These are phyloP conservation scores for Semaprochilodus insignis DNA, from an alignment of 2,797 vertebrate genomes.

Conservation along the genomic window DNA sequence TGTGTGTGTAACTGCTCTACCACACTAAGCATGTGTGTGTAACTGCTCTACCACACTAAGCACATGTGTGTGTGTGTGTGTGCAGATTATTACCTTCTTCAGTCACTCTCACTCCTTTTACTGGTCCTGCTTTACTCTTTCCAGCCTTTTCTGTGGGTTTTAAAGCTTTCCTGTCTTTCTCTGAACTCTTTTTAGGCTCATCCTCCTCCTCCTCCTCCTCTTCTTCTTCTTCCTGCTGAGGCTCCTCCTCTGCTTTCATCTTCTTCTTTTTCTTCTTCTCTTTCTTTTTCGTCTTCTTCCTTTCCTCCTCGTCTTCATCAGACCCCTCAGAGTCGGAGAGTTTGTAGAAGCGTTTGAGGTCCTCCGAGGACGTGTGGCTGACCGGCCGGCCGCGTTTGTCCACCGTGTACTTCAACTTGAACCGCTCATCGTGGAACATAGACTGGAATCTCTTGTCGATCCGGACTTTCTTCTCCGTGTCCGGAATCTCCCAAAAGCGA, in stretches of 20 bases:
- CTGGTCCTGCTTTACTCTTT: neutral
- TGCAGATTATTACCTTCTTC: slow-evolving; percentile 62
- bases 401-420: slow-evolving; percentile 89
- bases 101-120: slow-evolving; percentile 44
- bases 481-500: slow-evolving; percentile 97
- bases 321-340: slow-evolving; percentile 86
- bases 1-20: too few relatives aligned
- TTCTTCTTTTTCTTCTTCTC: slow-evolving; percentile 31
- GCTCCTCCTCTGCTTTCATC: neutral
- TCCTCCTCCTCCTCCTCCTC: slow-evolving; percentile 35
- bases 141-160: neutral
- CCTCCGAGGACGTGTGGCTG: slow-evolving; percentile 84
- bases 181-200: slow-evolving; percentile 1
- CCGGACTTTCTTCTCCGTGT: slow-evolving; percentile 87
- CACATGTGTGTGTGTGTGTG: too few relatives aligned
- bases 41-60: neutral
- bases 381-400: slow-evolving; percentile 93
- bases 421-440: slow-evolving; percentile 94
- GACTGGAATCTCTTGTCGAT: slow-evolving; percentile 93
- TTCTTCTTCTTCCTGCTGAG: neutral
- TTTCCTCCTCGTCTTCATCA: slow-evolving; percentile 53
- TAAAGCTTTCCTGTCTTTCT: slow-evolving; percentile 29
- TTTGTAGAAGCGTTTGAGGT: slow-evolving; percentile 92
- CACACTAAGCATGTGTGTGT: too few relatives aligned
- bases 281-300: slow-evolving; percentile 22